Evolutionary conservation across 2,797 vertebrate species (phyloP).

Genomic region (Hippocampus kuda): DNA sequence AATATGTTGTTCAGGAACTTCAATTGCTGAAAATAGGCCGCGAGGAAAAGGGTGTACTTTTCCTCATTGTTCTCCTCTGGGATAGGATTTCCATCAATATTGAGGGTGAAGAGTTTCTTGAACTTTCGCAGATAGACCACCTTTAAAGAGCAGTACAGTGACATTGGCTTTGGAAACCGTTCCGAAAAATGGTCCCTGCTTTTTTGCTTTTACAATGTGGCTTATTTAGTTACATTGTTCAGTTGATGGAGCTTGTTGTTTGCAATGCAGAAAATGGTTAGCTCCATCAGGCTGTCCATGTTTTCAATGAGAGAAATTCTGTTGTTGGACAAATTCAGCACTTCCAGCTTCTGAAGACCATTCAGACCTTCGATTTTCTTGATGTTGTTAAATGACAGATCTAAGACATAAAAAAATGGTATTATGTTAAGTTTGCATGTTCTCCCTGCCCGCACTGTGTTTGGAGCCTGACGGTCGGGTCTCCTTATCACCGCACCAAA

Average conservation of each 20-base stretch:
- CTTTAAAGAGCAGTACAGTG: conserved; percentile 50
- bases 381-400: conserved; percentile 90
- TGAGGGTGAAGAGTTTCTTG: conserved; percentile 67
- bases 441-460: no score
- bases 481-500: no score
- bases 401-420: conserved; percentile 55
- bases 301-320: conserved; percentile 78
- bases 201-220: neutral
- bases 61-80: conserved; percentile 53
- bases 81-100: conserved; percentile 76
- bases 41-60: conserved; percentile 65
- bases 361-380: conserved; percentile 80
- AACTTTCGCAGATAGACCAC: conserved; percentile 77
- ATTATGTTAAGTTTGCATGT: neutral
- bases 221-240: conserved; percentile 65
- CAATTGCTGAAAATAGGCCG: conserved; percentile 74
- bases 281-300: conserved; percentile 71
- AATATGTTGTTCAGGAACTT: conserved; percentile 74
- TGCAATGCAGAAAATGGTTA: conserved; percentile 76
- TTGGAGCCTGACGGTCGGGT: no score
- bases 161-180: neutral
- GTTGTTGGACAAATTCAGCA: conserved; percentile 82
- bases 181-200: neutral
- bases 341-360: conserved; percentile 73
- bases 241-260: conserved; percentile 72